Evolutionary conservation across 2,888 invertebrate species (phyloP), one percentile per base, ranked within the genome.

Genomic region (Drosophila lacicola): DNA sequence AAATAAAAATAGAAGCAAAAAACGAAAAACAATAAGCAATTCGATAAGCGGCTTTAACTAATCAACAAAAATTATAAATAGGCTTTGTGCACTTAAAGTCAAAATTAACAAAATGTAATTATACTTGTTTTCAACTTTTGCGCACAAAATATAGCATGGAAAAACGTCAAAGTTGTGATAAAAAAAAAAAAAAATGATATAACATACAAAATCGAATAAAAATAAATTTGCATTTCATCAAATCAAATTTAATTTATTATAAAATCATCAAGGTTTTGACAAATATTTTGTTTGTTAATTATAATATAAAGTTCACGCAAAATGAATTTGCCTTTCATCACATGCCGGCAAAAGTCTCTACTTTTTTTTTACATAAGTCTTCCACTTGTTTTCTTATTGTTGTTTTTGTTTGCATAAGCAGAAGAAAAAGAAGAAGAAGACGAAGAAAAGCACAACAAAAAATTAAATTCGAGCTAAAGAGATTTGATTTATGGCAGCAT

Each of bases 401-500:
- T 44, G 54, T 44, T 66, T 3, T 53, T 29, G 46, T 64, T 64
- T 63, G 45, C 45, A 14, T 46, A 44, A 41, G 19, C 36, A 25
- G 47, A 4, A 6, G 21, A 29, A 46, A 14, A 49, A 9, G 17
- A 14, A 54, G 8, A 21, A 6, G 4, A 13, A 41, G 13, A 14
- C 2, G 21, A 44, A 10, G 14, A 29, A 25, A 25, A 29, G 29
- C 8, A 29, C 8, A 29, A 29, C 1, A 14, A 34, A 25, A 42
- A 13, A 33, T 4, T 14, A 33, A 19, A 37, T 70, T 13, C 11
- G 36, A 64, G 39, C 29, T 53, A 65, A 78, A 56, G 11, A 61
- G 58, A 55, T 74, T 74, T 81, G 78, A 78, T 78, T 78, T 74
- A 81, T 81, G 39, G 65, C 64, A 41, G 36, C 47, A 34, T 65